Percentiles rank a stretch among this genome's conserved stretches.
Conservation (phyloP, 2,113 vertebrate genomes). For the Thalassarche chlororhynchos region DNA sequence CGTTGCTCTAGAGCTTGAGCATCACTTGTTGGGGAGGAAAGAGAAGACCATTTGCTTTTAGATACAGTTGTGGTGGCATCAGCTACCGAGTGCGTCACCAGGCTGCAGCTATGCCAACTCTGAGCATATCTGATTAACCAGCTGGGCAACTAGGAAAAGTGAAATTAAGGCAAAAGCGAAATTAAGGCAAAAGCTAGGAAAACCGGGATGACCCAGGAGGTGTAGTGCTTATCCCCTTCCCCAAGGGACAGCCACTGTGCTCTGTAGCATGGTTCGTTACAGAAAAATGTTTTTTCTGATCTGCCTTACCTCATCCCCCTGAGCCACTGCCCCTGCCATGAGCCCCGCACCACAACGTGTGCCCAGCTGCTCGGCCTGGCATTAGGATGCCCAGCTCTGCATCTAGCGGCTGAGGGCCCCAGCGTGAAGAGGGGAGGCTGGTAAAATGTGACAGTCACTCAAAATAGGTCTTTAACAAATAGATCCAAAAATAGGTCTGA, state of each 20-base stretch:
- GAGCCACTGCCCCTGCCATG: background rate
- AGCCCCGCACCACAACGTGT: background rate
- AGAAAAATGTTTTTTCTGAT: background rate
- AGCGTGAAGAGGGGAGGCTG: rapidly evolving
- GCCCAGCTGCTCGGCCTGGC: too few relatives aligned
- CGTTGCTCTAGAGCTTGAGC: background rate
- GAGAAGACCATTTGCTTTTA: background rate
- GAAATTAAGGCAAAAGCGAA: background rate
- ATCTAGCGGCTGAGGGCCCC: background rate
- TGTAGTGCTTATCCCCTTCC: background rate
- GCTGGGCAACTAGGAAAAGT: background rate
- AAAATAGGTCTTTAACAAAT: background rate
- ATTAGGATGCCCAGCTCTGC: background rate
- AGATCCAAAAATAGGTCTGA: background rate
- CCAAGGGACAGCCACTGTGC: background rate
- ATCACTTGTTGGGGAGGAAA: rapidly evolving
- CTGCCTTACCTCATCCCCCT: background rate
- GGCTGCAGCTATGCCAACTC: background rate
- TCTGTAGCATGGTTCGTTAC: background rate
- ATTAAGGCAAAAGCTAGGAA: background rate
- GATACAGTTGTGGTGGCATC: background rate
- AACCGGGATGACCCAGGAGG: background rate
- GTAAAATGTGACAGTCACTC: background rate
- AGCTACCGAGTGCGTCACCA: background rate
- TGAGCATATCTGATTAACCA: background rate